Percentiles rank a stretch among this genome's conserved stretches.
phyloP scores from a whole-genome alignment of 2,888 invertebrate species.

The Eristalis intricaria region DNA sequence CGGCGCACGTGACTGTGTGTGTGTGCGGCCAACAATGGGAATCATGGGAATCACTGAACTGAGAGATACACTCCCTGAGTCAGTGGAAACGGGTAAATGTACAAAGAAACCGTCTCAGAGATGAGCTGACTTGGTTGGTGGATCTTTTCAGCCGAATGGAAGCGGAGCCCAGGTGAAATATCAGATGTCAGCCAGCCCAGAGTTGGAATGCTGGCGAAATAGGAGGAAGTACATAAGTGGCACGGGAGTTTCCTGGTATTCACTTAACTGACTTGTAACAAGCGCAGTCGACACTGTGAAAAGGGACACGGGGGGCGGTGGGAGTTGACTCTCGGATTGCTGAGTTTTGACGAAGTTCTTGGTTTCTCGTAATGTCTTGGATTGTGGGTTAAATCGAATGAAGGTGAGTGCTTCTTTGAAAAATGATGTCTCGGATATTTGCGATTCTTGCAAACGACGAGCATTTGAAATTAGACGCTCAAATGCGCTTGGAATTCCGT shows the following conservation, averaged over 20 bases:
- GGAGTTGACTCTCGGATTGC: background rate
- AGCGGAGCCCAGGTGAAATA: background rate
- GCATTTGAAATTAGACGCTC: no score
- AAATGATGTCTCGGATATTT: no score
- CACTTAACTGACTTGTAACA: slow-evolving; percentile 24
- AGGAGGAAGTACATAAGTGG: background rate
- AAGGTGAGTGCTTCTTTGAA: no score
- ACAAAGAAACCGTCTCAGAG: background rate
- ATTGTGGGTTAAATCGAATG: background rate
- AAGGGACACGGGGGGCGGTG: background rate
- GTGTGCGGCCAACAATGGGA: background rate
- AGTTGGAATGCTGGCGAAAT: background rate
- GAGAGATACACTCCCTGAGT: background rate
- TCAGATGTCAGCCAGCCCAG: slow-evolving; percentile 6
- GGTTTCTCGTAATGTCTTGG: background rate
- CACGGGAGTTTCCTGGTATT: slow-evolving; percentile 23
- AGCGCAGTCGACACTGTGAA: slow-evolving; percentile 36
- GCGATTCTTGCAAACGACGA: no score
- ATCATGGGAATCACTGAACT: slow-evolving; percentile 19
- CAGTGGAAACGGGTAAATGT: background rate
- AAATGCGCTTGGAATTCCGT: no score
- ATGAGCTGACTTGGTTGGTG: background rate
- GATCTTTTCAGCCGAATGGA: background rate
- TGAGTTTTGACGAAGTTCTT: background rate
- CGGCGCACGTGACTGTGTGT: background rate